Evolutionary conservation across 2,113 vertebrate genomes (phyloP).

Genomic region (Calidris pygmaea): DNA sequence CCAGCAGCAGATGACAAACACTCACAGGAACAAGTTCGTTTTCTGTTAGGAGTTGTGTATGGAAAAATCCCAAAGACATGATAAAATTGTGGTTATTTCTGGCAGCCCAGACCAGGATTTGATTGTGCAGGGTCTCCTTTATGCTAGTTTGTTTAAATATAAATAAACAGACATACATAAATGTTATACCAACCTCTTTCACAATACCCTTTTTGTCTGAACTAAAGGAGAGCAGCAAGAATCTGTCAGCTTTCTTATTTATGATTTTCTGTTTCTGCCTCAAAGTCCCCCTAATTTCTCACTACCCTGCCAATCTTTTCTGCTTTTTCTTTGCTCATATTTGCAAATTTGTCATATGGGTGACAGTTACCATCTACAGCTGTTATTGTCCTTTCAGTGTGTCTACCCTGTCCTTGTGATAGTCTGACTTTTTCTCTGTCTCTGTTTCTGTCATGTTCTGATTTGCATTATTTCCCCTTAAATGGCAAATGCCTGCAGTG

Average conservation of each 20-base stretch:
- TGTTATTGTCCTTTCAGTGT: background rate
- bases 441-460: background rate
- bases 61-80: background rate
- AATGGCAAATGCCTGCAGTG: background rate
- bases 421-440: background rate
- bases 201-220: background rate
- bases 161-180: background rate
- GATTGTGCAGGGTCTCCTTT: background rate
- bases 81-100: background rate
- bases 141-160: background rate
- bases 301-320: background rate
- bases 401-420: background rate
- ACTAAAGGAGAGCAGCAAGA: background rate
- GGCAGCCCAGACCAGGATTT: background rate
- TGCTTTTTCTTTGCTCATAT: background rate
- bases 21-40: background rate
- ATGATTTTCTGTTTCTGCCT: background rate
- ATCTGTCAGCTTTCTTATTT: background rate
- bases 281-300: background rate
- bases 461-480: background rate
- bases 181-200: background rate
- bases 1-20: background rate
- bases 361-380: background rate
- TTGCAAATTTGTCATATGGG: too few species aligned
- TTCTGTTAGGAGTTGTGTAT: background rate